These are phyloP conservation scores for Fistularia commersonii DNA, from an alignment of 2,797 vertebrate species.

Conservation along the genomic window DNA sequence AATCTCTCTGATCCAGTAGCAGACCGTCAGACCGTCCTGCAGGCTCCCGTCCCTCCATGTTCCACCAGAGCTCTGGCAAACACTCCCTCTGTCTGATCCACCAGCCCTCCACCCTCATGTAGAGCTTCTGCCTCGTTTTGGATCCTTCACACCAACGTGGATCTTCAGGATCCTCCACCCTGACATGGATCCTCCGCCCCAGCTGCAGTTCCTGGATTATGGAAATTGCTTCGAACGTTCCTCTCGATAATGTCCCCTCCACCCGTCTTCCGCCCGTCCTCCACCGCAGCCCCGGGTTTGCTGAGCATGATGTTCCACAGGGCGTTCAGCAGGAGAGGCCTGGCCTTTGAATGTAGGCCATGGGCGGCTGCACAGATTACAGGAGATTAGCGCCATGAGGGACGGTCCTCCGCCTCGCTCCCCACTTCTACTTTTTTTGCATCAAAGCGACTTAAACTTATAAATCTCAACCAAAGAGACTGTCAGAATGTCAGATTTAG, in stretches of 20 bases:
- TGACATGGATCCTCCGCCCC: too few species aligned
- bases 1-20: conserved; percentile 67
- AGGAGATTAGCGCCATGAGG: conserved; percentile 37
- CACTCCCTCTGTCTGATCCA: conserved; percentile 26
- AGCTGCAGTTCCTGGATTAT: too few species aligned
- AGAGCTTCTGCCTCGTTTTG: too few species aligned
- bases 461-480: background rate
- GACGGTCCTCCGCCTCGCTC: conserved; percentile 16
- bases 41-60: conserved; percentile 24
- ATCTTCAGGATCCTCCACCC: too few species aligned
- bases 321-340: conserved; percentile 16
- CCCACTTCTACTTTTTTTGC: conserved; percentile 6
- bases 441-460: background rate
- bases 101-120: too few species aligned
- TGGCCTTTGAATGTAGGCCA: conserved; percentile 29
- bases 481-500: background rate
- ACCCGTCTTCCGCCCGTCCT: too few species aligned
- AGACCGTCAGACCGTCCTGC: conserved; percentile 51
- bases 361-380: conserved; percentile 33
- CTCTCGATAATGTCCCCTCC: too few species aligned
- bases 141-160: too few species aligned
- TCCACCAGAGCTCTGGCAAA: conserved; percentile 31
- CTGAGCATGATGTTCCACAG: conserved; percentile 5
- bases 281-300: too few species aligned
- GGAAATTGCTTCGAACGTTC: too few species aligned